Evolutionary conservation across 2,888 invertebrate species (phyloP).

Genomic region (Tenthredo amoena): DNA sequence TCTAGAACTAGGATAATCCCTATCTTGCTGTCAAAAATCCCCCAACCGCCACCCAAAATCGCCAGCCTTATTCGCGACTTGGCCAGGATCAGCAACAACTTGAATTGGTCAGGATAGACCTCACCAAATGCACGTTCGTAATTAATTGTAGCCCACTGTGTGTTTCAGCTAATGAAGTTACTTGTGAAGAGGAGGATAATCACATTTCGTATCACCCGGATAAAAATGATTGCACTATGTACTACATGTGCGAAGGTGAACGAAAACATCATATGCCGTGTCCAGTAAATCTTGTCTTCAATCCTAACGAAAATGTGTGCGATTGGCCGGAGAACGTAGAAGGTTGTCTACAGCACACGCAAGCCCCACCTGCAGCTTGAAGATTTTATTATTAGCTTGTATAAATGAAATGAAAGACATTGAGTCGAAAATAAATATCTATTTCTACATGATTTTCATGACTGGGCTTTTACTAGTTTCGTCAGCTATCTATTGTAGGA

Average conservation of each 20-base stretch:
- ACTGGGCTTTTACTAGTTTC: not conserved
- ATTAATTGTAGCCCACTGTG: not conserved
- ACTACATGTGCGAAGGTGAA: conserved; percentile 98
- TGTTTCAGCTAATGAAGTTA: conserved; percentile 89
- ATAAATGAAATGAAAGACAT: conserved; percentile 48
- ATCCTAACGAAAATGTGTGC: conserved; percentile 95
- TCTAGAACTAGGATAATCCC: no score
- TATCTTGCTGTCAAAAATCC: no score
- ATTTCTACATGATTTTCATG: not conserved
- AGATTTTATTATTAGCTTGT: conserved; percentile 12
- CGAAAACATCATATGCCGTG: conserved; percentile 98
- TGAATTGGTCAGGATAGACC: not conserved
- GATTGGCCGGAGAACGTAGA: conserved; percentile 98
- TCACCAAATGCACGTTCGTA: not conserved
- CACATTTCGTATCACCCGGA: conserved; percentile 96
- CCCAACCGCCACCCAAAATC: not conserved
- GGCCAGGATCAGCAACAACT: not conserved
- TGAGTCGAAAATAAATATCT: conserved; percentile 51
- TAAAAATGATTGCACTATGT: conserved; percentile 94
- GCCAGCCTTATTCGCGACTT: not conserved
- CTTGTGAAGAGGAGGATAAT: conserved; percentile 96
- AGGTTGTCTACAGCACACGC: conserved; percentile 88
- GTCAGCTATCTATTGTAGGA: not conserved
- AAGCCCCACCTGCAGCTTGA: conserved; percentile 81
- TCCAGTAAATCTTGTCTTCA: conserved; percentile 94